phyloP scores from a whole-genome alignment of 2,888 invertebrate species.

The Hesperia comma region DNA sequence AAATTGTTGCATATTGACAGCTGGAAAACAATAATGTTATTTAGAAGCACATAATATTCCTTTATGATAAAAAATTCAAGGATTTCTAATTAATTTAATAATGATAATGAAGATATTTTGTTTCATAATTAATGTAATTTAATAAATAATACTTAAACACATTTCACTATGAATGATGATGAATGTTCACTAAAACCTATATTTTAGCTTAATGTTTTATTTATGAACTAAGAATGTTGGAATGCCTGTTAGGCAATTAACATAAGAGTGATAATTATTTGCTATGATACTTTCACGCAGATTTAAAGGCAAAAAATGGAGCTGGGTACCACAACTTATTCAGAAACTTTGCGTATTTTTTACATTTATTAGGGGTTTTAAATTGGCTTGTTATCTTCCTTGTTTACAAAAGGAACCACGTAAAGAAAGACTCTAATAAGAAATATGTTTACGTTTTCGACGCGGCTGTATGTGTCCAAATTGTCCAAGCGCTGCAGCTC shows the following conservation, averaged over 20 bases:
- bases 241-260: background rate
- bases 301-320: background rate
- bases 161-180: background rate
- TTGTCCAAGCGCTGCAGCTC: slow-evolving; percentile 94
- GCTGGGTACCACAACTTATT: background rate
- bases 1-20: slow-evolving; percentile 94
- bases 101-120: background rate
- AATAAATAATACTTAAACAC: too few species aligned
- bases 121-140: too few species aligned
- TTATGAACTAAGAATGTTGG: background rate
- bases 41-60: background rate
- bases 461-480: slow-evolving; percentile 90
- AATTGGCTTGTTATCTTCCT: background rate
- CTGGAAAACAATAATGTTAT: slow-evolving; percentile 76
- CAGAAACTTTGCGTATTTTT: background rate
- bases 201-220: background rate
- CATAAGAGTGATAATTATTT: background rate
- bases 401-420: slow-evolving; percentile 18
- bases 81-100: background rate
- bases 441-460: slow-evolving; percentile 86
- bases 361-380: background rate
- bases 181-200: too few species aligned
- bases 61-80: background rate
- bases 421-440: slow-evolving; percentile 23
- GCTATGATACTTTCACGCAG: slow-evolving; percentile 3